phyloP scores from a whole-genome alignment of 1,140 invertebrate species.

The Coelopa frigida region DNA sequence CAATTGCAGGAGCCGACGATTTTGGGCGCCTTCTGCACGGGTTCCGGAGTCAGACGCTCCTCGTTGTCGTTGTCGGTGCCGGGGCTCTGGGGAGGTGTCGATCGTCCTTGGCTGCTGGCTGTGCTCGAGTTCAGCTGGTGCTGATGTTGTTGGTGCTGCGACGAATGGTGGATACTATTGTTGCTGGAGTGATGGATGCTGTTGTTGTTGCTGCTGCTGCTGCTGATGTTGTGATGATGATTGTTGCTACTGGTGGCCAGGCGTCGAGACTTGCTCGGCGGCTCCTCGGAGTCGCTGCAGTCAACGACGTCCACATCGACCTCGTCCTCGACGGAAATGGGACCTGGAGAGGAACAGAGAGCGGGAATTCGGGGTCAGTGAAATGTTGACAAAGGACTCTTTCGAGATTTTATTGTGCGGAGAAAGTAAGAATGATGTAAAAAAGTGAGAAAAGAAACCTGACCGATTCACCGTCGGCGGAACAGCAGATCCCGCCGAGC shows the following conservation, averaged over 20 bases:
- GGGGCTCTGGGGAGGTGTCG: slow-evolving; percentile 38
- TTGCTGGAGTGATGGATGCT: slow-evolving; percentile 14
- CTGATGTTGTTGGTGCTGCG: not conserved
- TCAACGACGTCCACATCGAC: slow-evolving; percentile 51
- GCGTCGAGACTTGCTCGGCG: slow-evolving; percentile 32
- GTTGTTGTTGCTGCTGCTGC: slow-evolving; percentile 21
- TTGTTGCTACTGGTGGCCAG: slow-evolving; percentile 27
- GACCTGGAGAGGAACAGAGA: slow-evolving; percentile 31
- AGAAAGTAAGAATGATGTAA: no score
- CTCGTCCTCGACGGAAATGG: slow-evolving; percentile 47
- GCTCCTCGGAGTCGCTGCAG: slow-evolving; percentile 47
- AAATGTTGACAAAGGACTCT: no score
- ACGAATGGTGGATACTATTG: slow-evolving; percentile 11
- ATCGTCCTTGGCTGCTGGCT: slow-evolving; percentile 40
- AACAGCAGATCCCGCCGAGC: no score
- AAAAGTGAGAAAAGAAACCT: no score
- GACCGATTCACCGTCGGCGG: no score
- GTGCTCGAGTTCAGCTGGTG: slow-evolving; percentile 36
- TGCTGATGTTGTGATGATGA: slow-evolving; percentile 27
- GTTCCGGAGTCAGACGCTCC: slow-evolving; percentile 41
- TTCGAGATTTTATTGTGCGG: no score
- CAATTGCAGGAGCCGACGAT: slow-evolving; percentile 62
- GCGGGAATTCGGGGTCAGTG: slow-evolving; percentile 3
- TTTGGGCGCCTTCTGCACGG: slow-evolving; percentile 40
- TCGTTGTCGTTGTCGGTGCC: slow-evolving; percentile 42